phyloP scores from a whole-genome alignment of 1,140 invertebrate genomes.

The Coboldia fuscipes region DNA sequence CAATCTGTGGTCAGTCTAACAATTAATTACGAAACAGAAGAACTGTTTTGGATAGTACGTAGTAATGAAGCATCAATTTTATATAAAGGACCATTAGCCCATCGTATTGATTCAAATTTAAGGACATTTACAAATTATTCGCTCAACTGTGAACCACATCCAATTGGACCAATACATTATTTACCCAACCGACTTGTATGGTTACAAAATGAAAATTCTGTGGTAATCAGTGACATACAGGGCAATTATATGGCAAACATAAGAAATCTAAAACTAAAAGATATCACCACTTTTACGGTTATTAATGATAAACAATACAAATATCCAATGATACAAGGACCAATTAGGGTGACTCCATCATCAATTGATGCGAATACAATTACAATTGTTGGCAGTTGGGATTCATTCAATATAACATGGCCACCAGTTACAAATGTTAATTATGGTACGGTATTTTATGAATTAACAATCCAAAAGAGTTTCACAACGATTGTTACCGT shows the following conservation, averaged over 20 bases:
- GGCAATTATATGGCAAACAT: conserved; percentile 56
- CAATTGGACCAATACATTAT: conserved; percentile 46
- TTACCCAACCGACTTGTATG: conserved; percentile 60
- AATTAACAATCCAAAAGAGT: conserved; percentile 42
- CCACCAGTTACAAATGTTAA: conserved; percentile 45
- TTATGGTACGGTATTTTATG: conserved; percentile 63
- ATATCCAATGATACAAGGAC: conserved; percentile 22
- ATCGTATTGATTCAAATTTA: too few relatives aligned
- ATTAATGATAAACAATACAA: conserved; percentile 43
- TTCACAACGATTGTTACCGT: too few relatives aligned
- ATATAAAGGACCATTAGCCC: conserved; percentile 39
- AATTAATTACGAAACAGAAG: conserved; percentile 46
- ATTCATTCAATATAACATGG: conserved; percentile 66
- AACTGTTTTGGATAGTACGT: conserved; percentile 58
- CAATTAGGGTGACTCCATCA: conserved; percentile 43
- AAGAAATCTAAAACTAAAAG: conserved; percentile 31
- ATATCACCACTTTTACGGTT: conserved; percentile 47
- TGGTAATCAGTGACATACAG: conserved; percentile 53
- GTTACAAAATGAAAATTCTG: conserved; percentile 51
- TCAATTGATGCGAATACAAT: conserved; percentile 37
- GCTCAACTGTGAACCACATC: conserved; percentile 8
- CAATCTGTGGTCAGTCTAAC: conserved; percentile 69
- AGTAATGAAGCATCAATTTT: conserved; percentile 52
- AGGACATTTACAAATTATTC: conserved; percentile 17
- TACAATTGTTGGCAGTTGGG: conserved; percentile 40